Evolutionary conservation across 64 coral and sea anemone species (phyloP).

Genomic region (Montipora efflorescens): DNA sequence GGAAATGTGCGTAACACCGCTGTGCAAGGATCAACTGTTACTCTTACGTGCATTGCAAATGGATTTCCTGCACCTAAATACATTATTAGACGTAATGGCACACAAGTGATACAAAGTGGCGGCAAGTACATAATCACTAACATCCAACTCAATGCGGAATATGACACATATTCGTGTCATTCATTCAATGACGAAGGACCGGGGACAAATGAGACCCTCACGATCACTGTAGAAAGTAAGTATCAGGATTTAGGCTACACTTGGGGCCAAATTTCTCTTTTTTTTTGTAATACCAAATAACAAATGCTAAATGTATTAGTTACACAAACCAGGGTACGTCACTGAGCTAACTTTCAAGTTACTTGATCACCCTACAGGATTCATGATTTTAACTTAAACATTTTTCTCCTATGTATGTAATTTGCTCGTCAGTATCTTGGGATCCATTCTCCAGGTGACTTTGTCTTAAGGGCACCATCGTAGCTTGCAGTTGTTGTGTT

Average conservation of each 20-base stretch:
- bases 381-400: too few species aligned
- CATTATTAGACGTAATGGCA: conserved; percentile 39
- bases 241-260: neutral
- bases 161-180: conserved; percentile 37
- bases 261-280: too few species aligned
- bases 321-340: too few species aligned
- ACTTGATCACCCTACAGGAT: too few species aligned
- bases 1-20: conserved; percentile 46
- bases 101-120: neutral
- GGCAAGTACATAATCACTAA: neutral
- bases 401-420: too few species aligned
- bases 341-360: too few species aligned
- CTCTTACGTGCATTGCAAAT: conserved; percentile 20
- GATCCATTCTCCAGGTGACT: too few species aligned
- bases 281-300: too few species aligned
- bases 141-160: conserved; percentile 27
- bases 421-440: too few species aligned
- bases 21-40: conserved; percentile 5
- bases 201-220: conserved; percentile 33
- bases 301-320: too few species aligned
- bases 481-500: too few species aligned
- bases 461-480: too few species aligned
- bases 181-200: conserved; percentile 52
- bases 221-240: conserved; percentile 67
- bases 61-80: conserved; percentile 14